These are phyloP conservation scores for Ancistrus triradiatus DNA, from an alignment of 2,113 vertebrate genomes.

Conservation along the genomic window DNA sequence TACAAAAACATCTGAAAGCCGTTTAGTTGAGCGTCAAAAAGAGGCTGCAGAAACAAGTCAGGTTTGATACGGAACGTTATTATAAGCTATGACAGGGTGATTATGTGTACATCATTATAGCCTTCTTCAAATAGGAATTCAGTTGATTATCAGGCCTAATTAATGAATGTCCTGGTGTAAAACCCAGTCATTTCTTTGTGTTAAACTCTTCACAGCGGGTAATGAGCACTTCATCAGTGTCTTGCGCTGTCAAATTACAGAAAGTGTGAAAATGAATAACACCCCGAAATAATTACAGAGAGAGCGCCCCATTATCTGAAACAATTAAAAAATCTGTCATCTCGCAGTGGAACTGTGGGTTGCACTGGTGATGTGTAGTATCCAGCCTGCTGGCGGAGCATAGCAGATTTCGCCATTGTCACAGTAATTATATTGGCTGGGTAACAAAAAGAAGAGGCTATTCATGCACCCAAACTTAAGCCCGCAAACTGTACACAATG, in stretches of 20 bases:
- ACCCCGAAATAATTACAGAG: slow-evolving; percentile 23
- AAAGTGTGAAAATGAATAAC: slow-evolving; percentile 38
- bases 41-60: too few species aligned
- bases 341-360: not conserved
- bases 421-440: slow-evolving; percentile 20
- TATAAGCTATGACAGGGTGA: slow-evolving; percentile 29
- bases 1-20: slow-evolving; percentile 8
- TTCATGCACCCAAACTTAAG: not conserved
- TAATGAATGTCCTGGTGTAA: slow-evolving; percentile 36
- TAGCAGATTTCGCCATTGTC: slow-evolving; percentile 1
- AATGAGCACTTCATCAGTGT: slow-evolving; percentile 37
- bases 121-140: slow-evolving; percentile 23
- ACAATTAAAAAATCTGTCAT: slow-evolving; percentile 37
- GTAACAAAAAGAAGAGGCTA: not conserved
- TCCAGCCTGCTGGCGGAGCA: not conserved
- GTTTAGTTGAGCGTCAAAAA: not conserved
- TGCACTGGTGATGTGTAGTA: not conserved
- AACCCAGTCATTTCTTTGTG: slow-evolving; percentile 28
- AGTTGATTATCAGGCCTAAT: slow-evolving; percentile 34
- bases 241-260: slow-evolving; percentile 31
- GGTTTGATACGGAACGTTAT: slow-evolving; percentile 18
- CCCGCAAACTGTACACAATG: not conserved
- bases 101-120: slow-evolving; percentile 29
- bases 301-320: slow-evolving; percentile 22
- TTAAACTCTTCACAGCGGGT: slow-evolving; percentile 3